Conservation (phyloP, 2,113 vertebrate genomes). For the Alectura lathami region DNA sequence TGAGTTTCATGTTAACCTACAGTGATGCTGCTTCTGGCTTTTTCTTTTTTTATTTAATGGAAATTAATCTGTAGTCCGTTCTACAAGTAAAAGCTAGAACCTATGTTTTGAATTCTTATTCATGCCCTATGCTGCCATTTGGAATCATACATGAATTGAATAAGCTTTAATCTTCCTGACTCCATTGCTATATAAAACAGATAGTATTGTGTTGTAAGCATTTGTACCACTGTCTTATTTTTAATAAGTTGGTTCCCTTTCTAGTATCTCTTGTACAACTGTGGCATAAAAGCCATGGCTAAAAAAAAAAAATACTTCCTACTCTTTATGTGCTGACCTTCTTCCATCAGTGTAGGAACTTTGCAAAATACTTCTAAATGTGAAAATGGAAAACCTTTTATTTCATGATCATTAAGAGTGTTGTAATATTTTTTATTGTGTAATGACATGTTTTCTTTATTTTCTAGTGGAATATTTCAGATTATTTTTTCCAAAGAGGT, state of each 20-base stretch:
- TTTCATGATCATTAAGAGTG: not conserved
- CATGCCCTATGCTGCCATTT: not conserved
- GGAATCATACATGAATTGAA: not conserved
- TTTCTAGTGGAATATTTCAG: slow-evolving; percentile 98
- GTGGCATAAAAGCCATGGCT: not conserved
- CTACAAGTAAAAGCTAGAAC: not conserved
- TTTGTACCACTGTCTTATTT: not conserved
- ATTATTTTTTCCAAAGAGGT: slow-evolving; percentile 98
- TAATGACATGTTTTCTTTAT: not conserved
- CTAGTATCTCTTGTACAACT: not conserved
- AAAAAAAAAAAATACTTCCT: not conserved
- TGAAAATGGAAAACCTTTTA: not conserved
- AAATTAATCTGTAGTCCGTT: not conserved
- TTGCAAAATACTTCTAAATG: not conserved
- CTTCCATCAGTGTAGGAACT: not conserved
- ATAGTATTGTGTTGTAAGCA: not conserved
- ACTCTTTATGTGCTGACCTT: not conserved
- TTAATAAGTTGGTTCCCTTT: not conserved
- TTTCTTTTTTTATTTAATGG: not conserved
- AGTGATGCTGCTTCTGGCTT: not conserved
- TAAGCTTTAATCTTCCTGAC: not conserved
- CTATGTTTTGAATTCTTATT: not conserved
- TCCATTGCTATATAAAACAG: not conserved
- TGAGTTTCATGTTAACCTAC: slow-evolving; percentile 70
- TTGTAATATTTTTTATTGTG: not conserved